These are phyloP conservation scores for Stylophora pistillata DNA, from an alignment of 64 coral and sea anemone species.

Conservation along the genomic window DNA sequence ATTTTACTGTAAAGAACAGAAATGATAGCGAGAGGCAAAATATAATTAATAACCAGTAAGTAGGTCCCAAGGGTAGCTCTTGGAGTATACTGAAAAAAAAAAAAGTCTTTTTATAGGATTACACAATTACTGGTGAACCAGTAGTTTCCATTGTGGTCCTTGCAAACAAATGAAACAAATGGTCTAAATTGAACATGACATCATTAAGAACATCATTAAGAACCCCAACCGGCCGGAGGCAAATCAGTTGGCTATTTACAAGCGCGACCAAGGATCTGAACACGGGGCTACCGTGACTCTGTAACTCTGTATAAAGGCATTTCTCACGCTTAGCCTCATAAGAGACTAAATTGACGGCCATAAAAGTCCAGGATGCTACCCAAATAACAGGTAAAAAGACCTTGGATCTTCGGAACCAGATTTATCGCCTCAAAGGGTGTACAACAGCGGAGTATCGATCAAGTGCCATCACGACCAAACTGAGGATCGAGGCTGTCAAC, in stretches of 20 bases:
- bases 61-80: not conserved
- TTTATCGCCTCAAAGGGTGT: not conserved
- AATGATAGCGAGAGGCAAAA: constrained; percentile 27
- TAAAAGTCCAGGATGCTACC: constrained; percentile 11
- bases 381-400: constrained; percentile 17
- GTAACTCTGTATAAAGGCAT: not conserved
- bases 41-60: constrained; percentile 5
- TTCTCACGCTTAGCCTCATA: not conserved
- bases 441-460: constrained; percentile 50
- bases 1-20: not conserved
- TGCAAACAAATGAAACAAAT: too few species aligned
- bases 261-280: too few species aligned
- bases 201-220: too few species aligned
- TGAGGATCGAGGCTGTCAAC: constrained; percentile 18
- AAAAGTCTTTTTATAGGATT: too few species aligned
- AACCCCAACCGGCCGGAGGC: too few species aligned
- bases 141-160: too few species aligned
- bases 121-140: too few species aligned
- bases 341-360: not conserved
- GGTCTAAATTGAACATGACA: too few species aligned
- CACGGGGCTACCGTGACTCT: too few species aligned
- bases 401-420: constrained; percentile 41
- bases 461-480: not conserved
- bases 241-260: too few species aligned
- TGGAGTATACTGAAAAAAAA: not conserved